phyloP scores from a whole-genome alignment of 2,888 invertebrate species.

The Eristalis tenax region DNA sequence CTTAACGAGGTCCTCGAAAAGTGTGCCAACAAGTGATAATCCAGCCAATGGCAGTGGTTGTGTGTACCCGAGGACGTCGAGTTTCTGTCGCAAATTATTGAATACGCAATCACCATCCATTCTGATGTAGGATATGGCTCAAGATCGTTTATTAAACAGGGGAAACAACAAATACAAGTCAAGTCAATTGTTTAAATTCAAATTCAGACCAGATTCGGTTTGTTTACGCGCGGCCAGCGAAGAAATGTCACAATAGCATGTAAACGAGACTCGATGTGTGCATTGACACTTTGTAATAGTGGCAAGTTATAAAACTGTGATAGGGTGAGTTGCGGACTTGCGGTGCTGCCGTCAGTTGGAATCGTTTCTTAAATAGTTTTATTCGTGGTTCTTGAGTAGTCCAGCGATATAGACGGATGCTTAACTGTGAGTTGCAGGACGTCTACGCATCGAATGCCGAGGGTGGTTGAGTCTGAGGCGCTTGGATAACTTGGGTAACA shows the following conservation, averaged over 20 bases:
- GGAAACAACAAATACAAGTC: background rate
- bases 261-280: background rate
- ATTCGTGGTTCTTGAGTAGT: too few species aligned
- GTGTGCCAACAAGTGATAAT: slow-evolving; percentile 89
- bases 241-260: background rate
- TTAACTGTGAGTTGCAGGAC: too few species aligned
- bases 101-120: slow-evolving; percentile 77
- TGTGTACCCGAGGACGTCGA: slow-evolving; percentile 92
- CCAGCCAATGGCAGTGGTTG: slow-evolving; percentile 89
- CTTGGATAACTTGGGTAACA: too few species aligned
- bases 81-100: slow-evolving; percentile 83
- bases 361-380: too few species aligned
- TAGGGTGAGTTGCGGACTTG: background rate
- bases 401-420: too few species aligned
- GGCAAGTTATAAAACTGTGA: background rate
- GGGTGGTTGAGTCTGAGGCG: too few species aligned
- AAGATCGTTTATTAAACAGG: background rate
- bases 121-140: slow-evolving; percentile 1
- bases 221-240: background rate
- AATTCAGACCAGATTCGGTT: background rate
- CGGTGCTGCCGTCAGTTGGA: background rate
- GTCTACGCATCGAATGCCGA: too few species aligned
- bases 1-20: slow-evolving; percentile 91
- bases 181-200: background rate
- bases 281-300: background rate